Percentiles rank a stretch among this genome's conserved stretches.
Conservation (phyloP, 2,797 vertebrate genomes). For the Phrynocephalus forsythii region DNA sequence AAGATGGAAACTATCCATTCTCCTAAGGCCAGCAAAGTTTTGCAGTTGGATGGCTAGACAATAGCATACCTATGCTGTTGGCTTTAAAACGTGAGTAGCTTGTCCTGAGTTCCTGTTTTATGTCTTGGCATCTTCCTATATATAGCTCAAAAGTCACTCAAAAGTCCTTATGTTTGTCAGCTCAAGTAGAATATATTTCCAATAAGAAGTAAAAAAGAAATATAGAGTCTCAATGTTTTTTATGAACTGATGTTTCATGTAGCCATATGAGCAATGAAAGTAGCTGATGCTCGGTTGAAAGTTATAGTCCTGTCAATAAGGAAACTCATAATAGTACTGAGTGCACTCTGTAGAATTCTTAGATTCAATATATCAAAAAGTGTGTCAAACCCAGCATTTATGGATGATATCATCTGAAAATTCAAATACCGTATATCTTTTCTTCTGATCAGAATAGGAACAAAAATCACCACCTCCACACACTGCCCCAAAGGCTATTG, state of each 20-base stretch:
- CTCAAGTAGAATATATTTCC: conserved; percentile 25
- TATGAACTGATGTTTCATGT: conserved; percentile 26
- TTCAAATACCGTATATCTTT: conserved; percentile 7
- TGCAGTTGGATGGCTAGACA: not conserved
- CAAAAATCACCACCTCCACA: not conserved
- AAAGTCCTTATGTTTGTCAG: not conserved
- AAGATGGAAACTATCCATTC: not conserved
- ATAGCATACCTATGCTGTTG: not conserved
- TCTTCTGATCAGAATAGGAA: not conserved
- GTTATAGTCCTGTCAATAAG: conserved; percentile 12
- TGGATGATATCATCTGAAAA: not conserved
- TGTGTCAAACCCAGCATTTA: conserved; percentile 22
- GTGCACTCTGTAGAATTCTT: conserved; percentile 21
- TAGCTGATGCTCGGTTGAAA: conserved; percentile 20
- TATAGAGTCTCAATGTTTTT: conserved; percentile 22
- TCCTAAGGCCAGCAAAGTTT: not conserved
- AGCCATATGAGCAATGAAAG: conserved; percentile 29
- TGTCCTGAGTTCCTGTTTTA: conserved; percentile 11
- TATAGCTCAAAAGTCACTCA: conserved; percentile 11
- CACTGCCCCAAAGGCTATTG: not conserved
- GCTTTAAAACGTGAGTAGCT: conserved; percentile 3
- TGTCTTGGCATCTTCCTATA: conserved; percentile 22
- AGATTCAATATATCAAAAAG: conserved; percentile 7
- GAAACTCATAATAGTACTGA: conserved; percentile 20
- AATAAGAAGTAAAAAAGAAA: conserved; percentile 25